Base-by-base conservation (phyloP, 92 coral and sea anemone species). In the Actinernus sp. region DNA sequence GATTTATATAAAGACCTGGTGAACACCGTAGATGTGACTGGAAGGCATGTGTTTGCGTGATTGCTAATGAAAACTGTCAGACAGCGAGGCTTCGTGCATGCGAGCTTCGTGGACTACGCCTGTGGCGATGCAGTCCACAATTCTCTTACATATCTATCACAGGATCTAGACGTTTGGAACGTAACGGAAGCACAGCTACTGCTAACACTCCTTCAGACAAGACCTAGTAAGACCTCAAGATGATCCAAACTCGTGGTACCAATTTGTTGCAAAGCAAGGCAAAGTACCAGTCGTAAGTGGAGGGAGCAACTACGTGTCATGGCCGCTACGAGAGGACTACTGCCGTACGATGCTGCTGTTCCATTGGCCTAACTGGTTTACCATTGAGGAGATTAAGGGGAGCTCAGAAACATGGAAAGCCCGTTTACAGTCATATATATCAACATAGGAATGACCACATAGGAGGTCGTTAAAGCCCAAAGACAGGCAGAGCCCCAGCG, bases 301-400 rank as follows among this genome's bases (percentile, higher is more conserved):
- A 1, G 72, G 72, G 34, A 23, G 56, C 8, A 65, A 41, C 0
- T 56, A 65, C 8, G 61, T 58, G 1, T 44, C 72, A 2, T 65
- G 56, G 72, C 72, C 72, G 6, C 34, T 65, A n/a, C 19, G 48
- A 9, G 61, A 49, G 27, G 72, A 49, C 61, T 65, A 30, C 47
- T 46, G 72, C 19, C 28, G 72, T 17, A 49, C 72, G 14, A 61
- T 43, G 68, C 33, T 43, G 14, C 53, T 61, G 37, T 28, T 61
- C 8, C 68, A 44, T 36, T 73, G 80, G 80, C 80, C 80, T 14
- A 73, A 29, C 63, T 73, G 71, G 80, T 73, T 73, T 61, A 16
- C 45, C 31, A 49, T 73, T 31, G 71, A 60, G 61, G 81, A 61
- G 65, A 49, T 49, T 11, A 71, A 24, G 60, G 31, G 69, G 24